Percentiles rank a stretch among this genome's conserved stretches.
These are phyloP conservation scores for Gnathonemus echidnorhynchus DNA, from an alignment of 2,113 vertebrate species.

Conservation along the genomic window DNA sequence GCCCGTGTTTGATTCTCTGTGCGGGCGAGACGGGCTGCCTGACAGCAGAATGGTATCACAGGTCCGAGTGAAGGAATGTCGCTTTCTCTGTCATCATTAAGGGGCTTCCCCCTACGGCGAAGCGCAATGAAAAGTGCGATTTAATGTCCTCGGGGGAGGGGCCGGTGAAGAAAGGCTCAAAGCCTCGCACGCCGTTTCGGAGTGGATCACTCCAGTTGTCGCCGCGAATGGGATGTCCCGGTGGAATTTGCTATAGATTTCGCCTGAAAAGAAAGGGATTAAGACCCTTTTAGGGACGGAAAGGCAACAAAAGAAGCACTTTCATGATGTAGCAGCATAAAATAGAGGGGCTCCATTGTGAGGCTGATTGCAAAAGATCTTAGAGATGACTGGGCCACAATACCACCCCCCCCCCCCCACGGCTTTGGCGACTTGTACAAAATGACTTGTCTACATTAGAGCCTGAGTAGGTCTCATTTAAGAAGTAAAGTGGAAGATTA, in stretches of 20 bases:
- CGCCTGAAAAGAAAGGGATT: constrained; percentile 87
- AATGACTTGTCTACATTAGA: constrained; percentile 65
- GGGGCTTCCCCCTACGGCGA: constrained; percentile 69
- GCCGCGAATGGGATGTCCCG: constrained; percentile 80
- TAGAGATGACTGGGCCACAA: constrained; percentile 65
- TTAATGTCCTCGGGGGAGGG: constrained; percentile 80
- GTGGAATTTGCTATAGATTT: constrained; percentile 77
- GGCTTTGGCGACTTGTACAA: constrained; percentile 61
- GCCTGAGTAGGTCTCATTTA: constrained; percentile 68
- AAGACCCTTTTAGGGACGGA: constrained; percentile 82
- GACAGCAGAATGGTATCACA: constrained; percentile 72
- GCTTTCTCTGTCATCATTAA: constrained; percentile 79
- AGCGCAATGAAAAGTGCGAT: constrained; percentile 78
- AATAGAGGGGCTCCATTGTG: constrained; percentile 81
- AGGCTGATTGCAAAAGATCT: constrained; percentile 80
- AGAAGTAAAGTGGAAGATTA: constrained; percentile 75
- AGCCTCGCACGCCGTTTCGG: constrained; percentile 66
- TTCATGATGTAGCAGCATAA: constrained; percentile 96
- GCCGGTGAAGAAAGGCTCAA: constrained; percentile 69
- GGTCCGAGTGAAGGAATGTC: constrained; percentile 74
- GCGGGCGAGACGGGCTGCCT: constrained; percentile 55
- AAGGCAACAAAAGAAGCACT: constrained; percentile 96
- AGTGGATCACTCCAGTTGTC: constrained; percentile 73
- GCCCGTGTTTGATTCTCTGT: constrained; percentile 73
- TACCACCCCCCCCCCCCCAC: constrained; percentile 56